Base-by-base conservation (phyloP, 2,888 invertebrate genomes). In the Theretra japonica region DNA sequence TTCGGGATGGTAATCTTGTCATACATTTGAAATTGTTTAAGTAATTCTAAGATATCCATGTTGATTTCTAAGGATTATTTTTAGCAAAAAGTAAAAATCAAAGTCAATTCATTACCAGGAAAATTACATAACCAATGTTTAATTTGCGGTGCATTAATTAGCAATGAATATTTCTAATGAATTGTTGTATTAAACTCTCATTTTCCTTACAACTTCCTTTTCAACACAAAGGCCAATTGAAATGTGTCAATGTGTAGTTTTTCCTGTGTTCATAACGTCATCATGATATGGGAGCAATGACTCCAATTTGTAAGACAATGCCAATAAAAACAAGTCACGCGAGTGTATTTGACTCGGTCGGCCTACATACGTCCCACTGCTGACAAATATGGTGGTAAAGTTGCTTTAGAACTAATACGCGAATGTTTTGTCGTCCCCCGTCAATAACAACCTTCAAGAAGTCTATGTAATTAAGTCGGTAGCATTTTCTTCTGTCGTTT, bases 311-410 rank as follows among this genome's bases (percentile, higher is more conserved):
- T 28, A 59, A 59, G 59, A 59, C 33, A 60, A 60, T 60, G 33
- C 30, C n/a, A 28, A 60, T 60, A 60, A 59, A 60, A 60, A 62
- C 62, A 41, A 62, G 62, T 21, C n/a, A 21, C n/a, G 21, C 33
- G 8, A 33, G 30, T 33, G 8, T 33, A 15, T 62, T 33, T 21
- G 41, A 62, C 33, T 4, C 41, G 41, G 21, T 62, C 33, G 62
- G 21, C 41, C 62, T 21, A 62, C 21, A 33, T 62, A 11, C 21
- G 33, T 33, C 30, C 60, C 2, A 30, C 17, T 60, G 30, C 19
- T 53, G 41, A 41, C 41, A 11, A 53, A 17, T n/a, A 53, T n/a
- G n/a, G 53, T 6, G 53, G 53, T n/a, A 53, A 4, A 4, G 53
- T 53, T 53, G 53, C n/a, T 53, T 53, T n/a, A 53, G 4, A 53